Evolutionary conservation across 1,140 invertebrate genomes (phyloP).

Genomic region (Zelostemma sp.): DNA sequence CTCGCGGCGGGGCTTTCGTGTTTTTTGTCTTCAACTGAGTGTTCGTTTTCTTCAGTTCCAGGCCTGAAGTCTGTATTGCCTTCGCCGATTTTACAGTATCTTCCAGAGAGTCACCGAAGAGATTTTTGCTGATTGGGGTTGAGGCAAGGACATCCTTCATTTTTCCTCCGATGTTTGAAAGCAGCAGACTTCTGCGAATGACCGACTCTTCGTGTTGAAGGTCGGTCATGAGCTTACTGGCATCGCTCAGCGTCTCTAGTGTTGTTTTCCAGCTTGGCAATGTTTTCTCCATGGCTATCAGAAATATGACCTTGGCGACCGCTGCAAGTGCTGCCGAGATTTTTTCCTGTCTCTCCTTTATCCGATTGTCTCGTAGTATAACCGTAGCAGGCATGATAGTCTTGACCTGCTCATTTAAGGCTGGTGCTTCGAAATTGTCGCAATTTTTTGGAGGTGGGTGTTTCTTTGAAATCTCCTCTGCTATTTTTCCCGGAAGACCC

Average conservation of each 20-base stretch:
- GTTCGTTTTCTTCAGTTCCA: conserved; percentile 20
- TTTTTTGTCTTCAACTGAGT: conserved; percentile 31
- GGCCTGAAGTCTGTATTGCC: conserved; percentile 14
- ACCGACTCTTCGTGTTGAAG: conserved; percentile 39
- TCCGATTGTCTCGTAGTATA: conserved; percentile 1
- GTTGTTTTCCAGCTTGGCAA: background rate
- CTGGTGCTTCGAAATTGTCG: conserved; percentile 11
- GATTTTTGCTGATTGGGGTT: conserved; percentile 10
- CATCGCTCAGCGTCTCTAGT: conserved; percentile 27
- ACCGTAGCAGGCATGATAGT: background rate
- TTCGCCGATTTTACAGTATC: conserved; percentile 27
- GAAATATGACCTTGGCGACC: background rate
- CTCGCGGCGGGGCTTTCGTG: conserved; percentile 22
- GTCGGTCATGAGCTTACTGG: conserved; percentile 26
- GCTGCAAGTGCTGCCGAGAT: conserved; percentile 9
- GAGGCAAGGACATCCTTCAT: conserved; percentile 13
- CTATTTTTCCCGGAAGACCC: conserved; percentile 8
- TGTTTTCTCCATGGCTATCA: background rate
- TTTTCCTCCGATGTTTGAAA: conserved; percentile 24
- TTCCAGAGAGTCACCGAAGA: conserved; percentile 19
- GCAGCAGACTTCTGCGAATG: conserved; percentile 29
- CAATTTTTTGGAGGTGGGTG: conserved; percentile 21
- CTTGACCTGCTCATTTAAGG: conserved; percentile 14
- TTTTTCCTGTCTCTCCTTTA: conserved; percentile 14
- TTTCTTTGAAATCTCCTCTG: conserved; percentile 10